Percentiles rank a stretch among this genome's conserved stretches.
phyloP scores from a whole-genome alignment of 2,113 vertebrate species.

The Apteryx mantelli region DNA sequence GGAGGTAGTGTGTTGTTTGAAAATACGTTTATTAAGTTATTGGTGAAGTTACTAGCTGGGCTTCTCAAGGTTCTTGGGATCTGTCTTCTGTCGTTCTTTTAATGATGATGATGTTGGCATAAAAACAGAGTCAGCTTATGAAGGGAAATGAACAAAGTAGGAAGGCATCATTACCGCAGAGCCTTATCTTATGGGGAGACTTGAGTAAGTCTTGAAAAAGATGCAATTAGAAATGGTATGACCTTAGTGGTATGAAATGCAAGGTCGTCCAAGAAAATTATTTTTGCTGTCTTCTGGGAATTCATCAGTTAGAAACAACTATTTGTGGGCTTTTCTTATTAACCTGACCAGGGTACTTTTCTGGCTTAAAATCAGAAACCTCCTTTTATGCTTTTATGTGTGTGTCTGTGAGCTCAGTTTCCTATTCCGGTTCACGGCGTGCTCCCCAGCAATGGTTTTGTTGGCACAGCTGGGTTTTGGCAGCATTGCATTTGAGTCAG shows the following conservation, averaged over 20 bases:
- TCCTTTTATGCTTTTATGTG: neutral
- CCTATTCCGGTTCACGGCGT: too few relatives aligned
- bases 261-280: neutral
- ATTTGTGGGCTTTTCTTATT: neutral
- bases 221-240: fast-evolving
- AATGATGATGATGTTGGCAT: fast-evolving
- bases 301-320: too few relatives aligned
- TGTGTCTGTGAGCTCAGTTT: fast-evolving
- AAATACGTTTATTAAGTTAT: neutral
- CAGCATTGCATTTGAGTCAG: fast-evolving
- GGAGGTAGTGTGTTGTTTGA: neutral
- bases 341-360: neutral
- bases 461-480: neutral
- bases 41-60: neutral
- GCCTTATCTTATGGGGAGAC: neutral
- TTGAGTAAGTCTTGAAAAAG: too few relatives aligned
- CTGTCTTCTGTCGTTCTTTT: neutral
- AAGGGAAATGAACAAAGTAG: fast-evolving
- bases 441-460: too few relatives aligned
- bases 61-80: neutral
- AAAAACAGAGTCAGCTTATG: neutral
- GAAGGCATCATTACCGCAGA: fast-evolving
- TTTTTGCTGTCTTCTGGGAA: too few relatives aligned
- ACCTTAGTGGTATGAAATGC: neutral
- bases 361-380: neutral